A percentile compares a stretch with the other conserved stretches of the same genome.
Evolutionary conservation across 2,797 vertebrate species (phyloP).

Genomic region (Myripristis murdjan): DNA sequence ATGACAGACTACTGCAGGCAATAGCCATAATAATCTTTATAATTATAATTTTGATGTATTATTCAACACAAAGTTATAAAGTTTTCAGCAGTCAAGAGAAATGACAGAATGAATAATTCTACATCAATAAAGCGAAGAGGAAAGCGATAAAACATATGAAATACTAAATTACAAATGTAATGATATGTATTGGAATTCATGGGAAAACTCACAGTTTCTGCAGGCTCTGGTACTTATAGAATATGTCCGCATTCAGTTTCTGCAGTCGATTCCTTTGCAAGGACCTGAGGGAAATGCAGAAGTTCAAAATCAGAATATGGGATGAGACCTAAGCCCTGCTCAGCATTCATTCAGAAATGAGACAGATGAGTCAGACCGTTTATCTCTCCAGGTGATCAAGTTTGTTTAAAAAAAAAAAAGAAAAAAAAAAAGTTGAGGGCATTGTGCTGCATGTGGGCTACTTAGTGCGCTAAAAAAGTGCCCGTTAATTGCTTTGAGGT

Average conservation of each 20-base stretch:
- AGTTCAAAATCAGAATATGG: neutral
- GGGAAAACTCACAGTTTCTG: slow-evolving; percentile 91
- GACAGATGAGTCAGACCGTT: neutral
- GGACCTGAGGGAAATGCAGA: slow-evolving; percentile 85
- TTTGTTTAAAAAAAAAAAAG: no score
- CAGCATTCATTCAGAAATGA: neutral
- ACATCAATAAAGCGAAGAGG: neutral
- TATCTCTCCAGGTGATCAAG: neutral
- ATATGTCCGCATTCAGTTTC: slow-evolving; percentile 89
- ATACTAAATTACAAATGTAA: neutral
- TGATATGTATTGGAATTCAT: slow-evolving; percentile 8
- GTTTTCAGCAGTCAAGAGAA: no score
- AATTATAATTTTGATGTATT: no score
- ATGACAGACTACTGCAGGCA: neutral
- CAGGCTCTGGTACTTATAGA: slow-evolving; percentile 90
- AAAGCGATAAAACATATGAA: neutral
- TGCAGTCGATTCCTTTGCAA: slow-evolving; percentile 90
- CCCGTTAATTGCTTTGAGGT: no score
- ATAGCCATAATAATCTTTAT: neutral
- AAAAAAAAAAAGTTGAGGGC: no score
- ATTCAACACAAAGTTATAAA: no score
- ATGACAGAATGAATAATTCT: no score
- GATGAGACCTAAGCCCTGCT: neutral
- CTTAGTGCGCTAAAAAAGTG: no score
- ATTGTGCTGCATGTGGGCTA: no score